Conservation (phyloP, 2,797 vertebrate genomes). For the Pelobates cultripes region DNA sequence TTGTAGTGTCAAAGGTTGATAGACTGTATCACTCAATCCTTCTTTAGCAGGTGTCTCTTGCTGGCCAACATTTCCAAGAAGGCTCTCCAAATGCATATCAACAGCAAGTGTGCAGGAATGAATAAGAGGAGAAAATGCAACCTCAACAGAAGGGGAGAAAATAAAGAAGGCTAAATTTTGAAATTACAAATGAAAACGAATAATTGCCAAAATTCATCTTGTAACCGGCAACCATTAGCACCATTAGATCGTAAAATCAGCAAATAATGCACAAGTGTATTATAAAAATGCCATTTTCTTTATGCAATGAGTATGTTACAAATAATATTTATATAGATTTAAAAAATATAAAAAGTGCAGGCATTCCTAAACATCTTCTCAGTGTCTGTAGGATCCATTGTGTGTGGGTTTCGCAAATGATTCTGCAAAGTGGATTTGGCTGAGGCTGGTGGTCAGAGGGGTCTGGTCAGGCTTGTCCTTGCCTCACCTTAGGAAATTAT, state of each 20-base stretch:
- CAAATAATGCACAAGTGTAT: too few relatives aligned
- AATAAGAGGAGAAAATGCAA: background rate
- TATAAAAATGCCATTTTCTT: background rate
- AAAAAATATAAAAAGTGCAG: slow-evolving; percentile 1
- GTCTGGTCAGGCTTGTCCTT: slow-evolving; percentile 36
- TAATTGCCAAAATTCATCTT: background rate
- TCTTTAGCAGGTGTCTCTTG: slow-evolving; percentile 10
- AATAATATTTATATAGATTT: background rate
- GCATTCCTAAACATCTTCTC: background rate
- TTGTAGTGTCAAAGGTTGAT: background rate
- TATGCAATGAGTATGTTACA: background rate
- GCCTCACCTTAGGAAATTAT: slow-evolving; percentile 42
- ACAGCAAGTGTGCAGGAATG: slow-evolving; percentile 14
- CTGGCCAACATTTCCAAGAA: background rate
- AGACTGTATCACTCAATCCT: background rate
- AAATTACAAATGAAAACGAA: background rate
- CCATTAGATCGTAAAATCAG: background rate
- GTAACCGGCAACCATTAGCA: background rate
- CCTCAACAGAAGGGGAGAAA: background rate
- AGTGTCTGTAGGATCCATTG: slow-evolving; percentile 22
- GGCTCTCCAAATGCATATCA: slow-evolving; percentile 27
- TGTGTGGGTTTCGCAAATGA: slow-evolving; percentile 1
- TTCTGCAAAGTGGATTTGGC: slow-evolving; percentile 19
- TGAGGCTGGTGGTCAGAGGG: background rate
- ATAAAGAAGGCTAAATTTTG: background rate